Base-by-base conservation (phyloP, 2,888 invertebrate species). In the Drosophila lacicola region DNA sequence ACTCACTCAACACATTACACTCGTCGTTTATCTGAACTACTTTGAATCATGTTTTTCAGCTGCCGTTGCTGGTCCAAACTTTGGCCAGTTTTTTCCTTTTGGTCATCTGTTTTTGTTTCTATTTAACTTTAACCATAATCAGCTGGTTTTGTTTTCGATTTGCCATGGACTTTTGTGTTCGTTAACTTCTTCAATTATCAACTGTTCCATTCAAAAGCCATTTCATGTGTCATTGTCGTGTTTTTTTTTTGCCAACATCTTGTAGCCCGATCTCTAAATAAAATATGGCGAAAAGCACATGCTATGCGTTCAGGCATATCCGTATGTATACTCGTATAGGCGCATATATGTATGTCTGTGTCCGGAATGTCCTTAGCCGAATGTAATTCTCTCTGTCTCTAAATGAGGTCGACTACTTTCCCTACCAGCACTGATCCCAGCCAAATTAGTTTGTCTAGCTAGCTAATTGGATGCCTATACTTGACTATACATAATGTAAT, bases 141-240 rank as follows among this genome's bases (percentile, higher is more conserved):
- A 69, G 64, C 57, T 72, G 47, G 63, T 56, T 70, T 80, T 63
- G 63, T 66, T 79, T 74, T 19, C 64, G 41, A 75, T 61, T 80
- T 80, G 58, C 56, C 47, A 61, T 53, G 58, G 46, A 50, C 58
- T 70, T 78, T 25, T 19, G 36, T 58, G 46, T 60, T 39, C 47
- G n/a, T 65, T 39, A 55, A 65, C 29, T 47, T 54, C 65, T 61
- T 58, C 84, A 68, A 82, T 58, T 87, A 74, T 82, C 68, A 74
- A 78, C 77, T 73, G 74, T 74, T 74, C 85, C 91, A 91, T 91
- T 90, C 78, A 91, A 91, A 91, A 91, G 88, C 91, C 91, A 91
- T 91, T 91, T 91, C 91, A 91, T 90, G 90, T 89, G 83, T 87
- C 90, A 90, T 88, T 90, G 87, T 86, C 82, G 17, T 17, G 17